Evolutionary conservation across 2,797 vertebrate genomes (phyloP).

Genomic region (Hyperoplus lanceolatus): DNA sequence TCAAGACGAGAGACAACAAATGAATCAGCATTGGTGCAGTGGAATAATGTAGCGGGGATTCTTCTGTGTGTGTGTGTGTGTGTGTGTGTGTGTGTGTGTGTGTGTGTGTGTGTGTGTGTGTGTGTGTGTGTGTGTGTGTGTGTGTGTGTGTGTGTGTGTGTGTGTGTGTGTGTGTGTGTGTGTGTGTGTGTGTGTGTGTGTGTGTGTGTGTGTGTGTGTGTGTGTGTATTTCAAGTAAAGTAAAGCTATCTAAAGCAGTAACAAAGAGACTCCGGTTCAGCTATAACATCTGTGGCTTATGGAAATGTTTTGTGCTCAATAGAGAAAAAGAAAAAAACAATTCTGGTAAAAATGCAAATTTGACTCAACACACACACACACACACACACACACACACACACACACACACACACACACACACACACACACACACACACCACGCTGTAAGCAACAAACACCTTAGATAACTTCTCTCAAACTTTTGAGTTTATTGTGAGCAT

Average conservation of each 20-base stretch:
- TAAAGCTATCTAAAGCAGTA: conserved; percentile 28
- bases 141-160: neutral
- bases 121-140: conserved; percentile 13
- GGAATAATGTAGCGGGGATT: conserved; percentile 72
- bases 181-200: conserved; percentile 12
- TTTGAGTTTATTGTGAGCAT: conserved; percentile 14
- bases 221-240: conserved; percentile 54
- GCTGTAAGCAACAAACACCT: conserved; percentile 46
- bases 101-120: conserved; percentile 13
- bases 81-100: conserved; percentile 11
- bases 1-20: conserved; percentile 68
- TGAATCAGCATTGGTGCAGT: conserved; percentile 67
- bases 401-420: too few species aligned
- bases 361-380: too few species aligned
- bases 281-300: conserved; percentile 73
- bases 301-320: conserved; percentile 65
- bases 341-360: conserved; percentile 67
- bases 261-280: conserved; percentile 54
- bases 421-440: conserved; percentile 2
- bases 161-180: conserved; percentile 8
- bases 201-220: neutral
- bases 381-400: too few species aligned
- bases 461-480: conserved; percentile 43
- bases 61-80: neutral
- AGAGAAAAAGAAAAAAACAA: conserved; percentile 30